Base-by-base conservation (phyloP, 2,113 vertebrate species). In the Phaethon lepturus region DNA sequence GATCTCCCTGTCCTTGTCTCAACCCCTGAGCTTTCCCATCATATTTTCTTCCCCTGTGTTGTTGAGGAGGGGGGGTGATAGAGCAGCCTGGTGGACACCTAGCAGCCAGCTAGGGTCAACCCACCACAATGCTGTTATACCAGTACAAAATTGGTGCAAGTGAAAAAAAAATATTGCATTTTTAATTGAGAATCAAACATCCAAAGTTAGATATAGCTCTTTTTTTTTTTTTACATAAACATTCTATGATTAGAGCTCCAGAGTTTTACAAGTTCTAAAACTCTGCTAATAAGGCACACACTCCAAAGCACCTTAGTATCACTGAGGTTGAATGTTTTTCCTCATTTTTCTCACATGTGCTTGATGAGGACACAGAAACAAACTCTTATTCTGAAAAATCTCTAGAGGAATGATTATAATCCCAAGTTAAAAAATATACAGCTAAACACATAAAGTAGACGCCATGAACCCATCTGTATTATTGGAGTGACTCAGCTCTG, bases 111-210 rank as follows among this genome's bases (percentile, higher is more conserved):
- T n/a, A 68, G 64, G 20, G 20, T 35, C 52, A 67, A 17, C 13
- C 22, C 24, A n/a, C 23, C 42, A 20, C 18, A 50, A 17, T 84
- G 38, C 11, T 87, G 19, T 25, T 53, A 29, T 8, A 67, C 1
- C 9, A 66, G 10, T 40, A 45, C 0, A 62, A 88, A 81, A 77
- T 5, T 1, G 0, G 12, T 38, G 7, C 7, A 62, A 62, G 7
- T 50, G 7, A 3, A 18, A 24, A 67, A 14, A 18, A 22, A 10
- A 16, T 45, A 45, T 8, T 6, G 3, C 3, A 6, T 56, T 88
- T 87, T 84, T 64, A 18, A 28, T 7, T 58, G 19, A 93, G 72
- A 85, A 66, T 7, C 26, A 50, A 83, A 42, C 9, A 49, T 74
- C 53, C 82, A 7, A 75, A 63, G 18, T 35, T 22, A 60, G 10